Conservation (phyloP, 1,140 invertebrate genomes). For the Agrypnia vestita region DNA sequence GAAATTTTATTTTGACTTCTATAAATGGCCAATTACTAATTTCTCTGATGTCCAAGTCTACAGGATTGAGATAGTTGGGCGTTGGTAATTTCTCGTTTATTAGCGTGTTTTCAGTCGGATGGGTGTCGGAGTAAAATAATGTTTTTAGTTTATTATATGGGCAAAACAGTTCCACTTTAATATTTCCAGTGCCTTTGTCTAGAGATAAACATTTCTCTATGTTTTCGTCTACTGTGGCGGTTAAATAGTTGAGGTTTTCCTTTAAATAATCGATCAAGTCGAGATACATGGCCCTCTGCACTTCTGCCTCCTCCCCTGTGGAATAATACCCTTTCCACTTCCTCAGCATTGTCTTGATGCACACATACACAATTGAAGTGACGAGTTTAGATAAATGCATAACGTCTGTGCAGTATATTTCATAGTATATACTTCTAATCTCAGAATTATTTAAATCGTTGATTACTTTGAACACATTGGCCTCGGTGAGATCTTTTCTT, state of each 20-base stretch:
- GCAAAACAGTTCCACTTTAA: neutral
- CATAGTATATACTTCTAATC: neutral
- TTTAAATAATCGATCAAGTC: neutral
- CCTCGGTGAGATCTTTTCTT: neutral
- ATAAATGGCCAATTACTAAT: neutral
- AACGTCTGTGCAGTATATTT: neutral
- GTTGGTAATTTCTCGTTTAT: neutral
- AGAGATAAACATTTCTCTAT: neutral
- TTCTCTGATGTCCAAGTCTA: neutral
- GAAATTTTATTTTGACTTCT: constrained; percentile 2
- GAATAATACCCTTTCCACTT: constrained; percentile 6
- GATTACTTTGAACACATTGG: neutral
- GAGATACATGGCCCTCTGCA: neutral
- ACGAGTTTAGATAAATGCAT: neutral
- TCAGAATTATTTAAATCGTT: neutral
- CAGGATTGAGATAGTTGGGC: neutral
- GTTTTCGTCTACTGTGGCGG: neutral
- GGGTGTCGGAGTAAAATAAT: neutral
- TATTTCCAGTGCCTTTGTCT: neutral
- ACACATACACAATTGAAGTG: neutral
- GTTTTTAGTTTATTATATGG: constrained; percentile 4
- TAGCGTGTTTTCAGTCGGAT: neutral
- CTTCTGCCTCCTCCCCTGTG: neutral
- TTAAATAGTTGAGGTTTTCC: constrained; percentile 2
- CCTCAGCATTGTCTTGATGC: neutral